Percentiles rank a stretch among this genome's conserved stretches.
Conservation (phyloP, 2,888 invertebrate species). For the Chymomyza procnemis region DNA sequence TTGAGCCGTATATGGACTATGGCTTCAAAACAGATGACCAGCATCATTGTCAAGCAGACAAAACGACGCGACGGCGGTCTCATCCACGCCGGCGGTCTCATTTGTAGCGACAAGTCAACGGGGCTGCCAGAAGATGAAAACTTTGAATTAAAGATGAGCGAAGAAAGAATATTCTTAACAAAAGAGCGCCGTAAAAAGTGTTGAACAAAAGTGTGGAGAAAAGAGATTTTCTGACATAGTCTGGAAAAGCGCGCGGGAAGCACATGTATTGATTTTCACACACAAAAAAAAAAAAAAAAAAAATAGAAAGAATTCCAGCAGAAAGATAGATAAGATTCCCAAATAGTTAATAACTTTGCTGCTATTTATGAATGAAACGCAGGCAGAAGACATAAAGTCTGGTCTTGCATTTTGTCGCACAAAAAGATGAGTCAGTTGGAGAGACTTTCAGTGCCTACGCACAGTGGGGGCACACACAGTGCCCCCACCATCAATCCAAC, state of each 20-base stretch:
- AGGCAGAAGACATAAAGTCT: conserved; percentile 64
- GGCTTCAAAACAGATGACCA: conserved; percentile 58
- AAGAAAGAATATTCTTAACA: not conserved
- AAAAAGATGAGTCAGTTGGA: not conserved
- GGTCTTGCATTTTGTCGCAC: conserved; percentile 6
- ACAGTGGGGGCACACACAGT: conserved; percentile 7
- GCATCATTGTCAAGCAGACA: conserved; percentile 55
- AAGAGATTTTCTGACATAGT: conserved; percentile 43
- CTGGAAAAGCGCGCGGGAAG: not conserved
- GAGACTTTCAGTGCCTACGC: conserved; percentile 14
- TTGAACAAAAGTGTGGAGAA: conserved; percentile 55
- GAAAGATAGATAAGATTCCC: conserved; percentile 38
- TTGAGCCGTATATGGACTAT: not conserved
- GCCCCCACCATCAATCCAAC: not conserved
- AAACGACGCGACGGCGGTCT: conserved; percentile 64
- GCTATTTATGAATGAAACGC: conserved; percentile 66
- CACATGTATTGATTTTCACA: conserved; percentile 53
- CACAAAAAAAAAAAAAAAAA: conserved; percentile 37
- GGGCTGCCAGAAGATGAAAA: conserved; percentile 10
- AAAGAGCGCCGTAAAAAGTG: not conserved
- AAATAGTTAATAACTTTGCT: not conserved
- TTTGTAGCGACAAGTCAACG: conserved; percentile 41
- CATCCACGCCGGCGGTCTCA: conserved; percentile 62
- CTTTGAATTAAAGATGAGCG: conserved; percentile 37
- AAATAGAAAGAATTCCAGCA: conserved; percentile 29